phyloP scores from a whole-genome alignment of 53 echinoderm and acorn worm species.

The Crossaster papposus region DNA sequence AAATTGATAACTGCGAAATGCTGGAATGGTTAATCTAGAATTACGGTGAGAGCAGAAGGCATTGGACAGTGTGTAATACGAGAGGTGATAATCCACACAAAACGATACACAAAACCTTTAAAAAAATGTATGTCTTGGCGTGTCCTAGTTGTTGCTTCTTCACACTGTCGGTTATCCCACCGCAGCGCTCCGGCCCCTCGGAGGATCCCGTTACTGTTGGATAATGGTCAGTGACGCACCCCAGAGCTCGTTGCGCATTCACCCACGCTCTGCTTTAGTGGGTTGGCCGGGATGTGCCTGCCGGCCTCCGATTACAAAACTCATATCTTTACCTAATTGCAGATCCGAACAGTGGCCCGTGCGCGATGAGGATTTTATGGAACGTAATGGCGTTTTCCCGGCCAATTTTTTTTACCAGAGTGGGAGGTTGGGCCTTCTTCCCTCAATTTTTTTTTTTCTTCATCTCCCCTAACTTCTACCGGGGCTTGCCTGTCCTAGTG shows the following conservation, averaged over 20 bases:
- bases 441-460: background rate
- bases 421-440: slow-evolving; percentile 28
- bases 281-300: slow-evolving; percentile 51
- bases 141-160: slow-evolving; percentile 59
- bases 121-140: slow-evolving; percentile 58
- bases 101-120: slow-evolving; percentile 58
- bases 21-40: slow-evolving; percentile 50
- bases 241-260: slow-evolving; percentile 38
- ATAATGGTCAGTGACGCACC: slow-evolving; percentile 63
- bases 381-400: slow-evolving; percentile 59
- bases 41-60: slow-evolving; percentile 42
- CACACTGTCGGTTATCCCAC: slow-evolving; percentile 51
- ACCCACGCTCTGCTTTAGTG: slow-evolving; percentile 50
- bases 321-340: slow-evolving; percentile 59
- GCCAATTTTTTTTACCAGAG: slow-evolving; percentile 57
- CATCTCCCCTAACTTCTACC: background rate
- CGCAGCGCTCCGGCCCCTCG: slow-evolving; percentile 13
- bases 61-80: slow-evolving; percentile 24
- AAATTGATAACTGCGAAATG: slow-evolving; percentile 49
- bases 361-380: slow-evolving; percentile 55
- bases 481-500: background rate
- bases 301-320: slow-evolving; percentile 60
- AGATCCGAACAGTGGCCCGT: slow-evolving; percentile 44
- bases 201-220: slow-evolving; percentile 53
- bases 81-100: slow-evolving; percentile 60